phyloP scores from a whole-genome alignment of 2,797 vertebrate species.

The Fringilla coelebs region DNA sequence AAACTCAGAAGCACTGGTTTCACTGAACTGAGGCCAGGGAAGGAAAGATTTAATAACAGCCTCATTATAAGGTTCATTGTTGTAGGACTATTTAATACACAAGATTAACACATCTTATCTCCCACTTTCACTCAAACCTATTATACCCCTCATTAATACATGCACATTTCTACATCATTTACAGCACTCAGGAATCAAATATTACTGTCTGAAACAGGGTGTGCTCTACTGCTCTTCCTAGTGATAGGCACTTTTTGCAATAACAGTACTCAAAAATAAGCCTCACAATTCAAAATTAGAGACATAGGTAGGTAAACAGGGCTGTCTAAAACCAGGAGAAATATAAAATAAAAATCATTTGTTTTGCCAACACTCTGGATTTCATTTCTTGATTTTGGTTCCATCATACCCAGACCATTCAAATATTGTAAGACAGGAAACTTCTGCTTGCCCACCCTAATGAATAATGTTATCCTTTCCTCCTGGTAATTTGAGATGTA shows the following conservation, averaged over 20 bases:
- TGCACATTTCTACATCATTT: conserved; percentile 55
- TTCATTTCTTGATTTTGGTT: not conserved
- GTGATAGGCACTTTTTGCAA: not conserved
- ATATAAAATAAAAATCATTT: not conserved
- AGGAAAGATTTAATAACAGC: conserved; percentile 60
- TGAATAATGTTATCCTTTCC: not conserved
- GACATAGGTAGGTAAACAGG: not conserved
- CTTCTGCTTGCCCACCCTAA: not conserved
- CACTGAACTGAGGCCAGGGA: conserved; percentile 48
- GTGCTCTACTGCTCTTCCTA: not conserved
- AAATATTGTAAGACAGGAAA: not conserved
- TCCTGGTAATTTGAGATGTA: not conserved
- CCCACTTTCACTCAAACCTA: conserved; percentile 59
- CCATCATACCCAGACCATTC: not conserved
- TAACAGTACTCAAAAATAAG: not conserved
- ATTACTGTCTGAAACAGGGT: conserved; percentile 15
- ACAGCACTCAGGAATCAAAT: conserved; percentile 30
- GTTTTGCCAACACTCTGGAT: not conserved
- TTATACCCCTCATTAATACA: conserved; percentile 65
- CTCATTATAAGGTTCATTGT: conserved; percentile 65
- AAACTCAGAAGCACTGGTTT: conserved; percentile 28
- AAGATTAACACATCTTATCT: conserved; percentile 72
- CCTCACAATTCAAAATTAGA: not conserved
- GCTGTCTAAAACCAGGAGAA: not conserved
- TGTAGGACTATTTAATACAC: conserved; percentile 69